Evolutionary conservation across 2,888 invertebrate species (phyloP).

Genomic region (Hyposoter didymator): DNA sequence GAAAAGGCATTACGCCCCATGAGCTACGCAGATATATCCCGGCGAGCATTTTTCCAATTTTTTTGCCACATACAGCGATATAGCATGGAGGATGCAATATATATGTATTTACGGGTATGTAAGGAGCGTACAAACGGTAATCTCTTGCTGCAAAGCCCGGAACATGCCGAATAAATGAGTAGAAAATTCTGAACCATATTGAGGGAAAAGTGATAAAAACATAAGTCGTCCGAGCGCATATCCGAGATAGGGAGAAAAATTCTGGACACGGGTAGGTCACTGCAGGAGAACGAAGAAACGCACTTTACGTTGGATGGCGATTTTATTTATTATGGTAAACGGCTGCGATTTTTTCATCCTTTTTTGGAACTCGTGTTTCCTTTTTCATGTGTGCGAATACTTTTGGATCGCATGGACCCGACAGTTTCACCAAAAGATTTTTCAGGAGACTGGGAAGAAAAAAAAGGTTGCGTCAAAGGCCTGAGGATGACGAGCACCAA

Average conservation of each 20-base stretch:
- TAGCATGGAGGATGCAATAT: neutral
- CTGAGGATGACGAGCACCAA: constrained; percentile 18
- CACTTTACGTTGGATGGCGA: neutral
- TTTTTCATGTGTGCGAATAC: neutral
- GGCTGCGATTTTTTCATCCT: neutral
- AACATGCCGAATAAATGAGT: neutral
- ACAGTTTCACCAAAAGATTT: neutral
- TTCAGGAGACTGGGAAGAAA: neutral
- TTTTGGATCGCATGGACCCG: constrained; percentile 3
- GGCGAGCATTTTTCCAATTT: constrained; percentile 28
- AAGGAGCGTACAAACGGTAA: constrained; percentile 1
- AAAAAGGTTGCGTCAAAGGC: neutral
- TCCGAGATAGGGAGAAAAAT: neutral
- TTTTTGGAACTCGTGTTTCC: neutral
- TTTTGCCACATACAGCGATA: neutral
- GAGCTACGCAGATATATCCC: constrained; percentile 17
- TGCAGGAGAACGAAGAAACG: neutral
- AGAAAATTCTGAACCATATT: neutral
- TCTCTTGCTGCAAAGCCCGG: neutral
- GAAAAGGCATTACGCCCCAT: constrained; percentile 14
- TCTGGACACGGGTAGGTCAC: neutral
- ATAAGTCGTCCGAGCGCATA: neutral
- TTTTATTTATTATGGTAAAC: neutral
- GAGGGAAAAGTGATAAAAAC: neutral
- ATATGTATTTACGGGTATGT: neutral